Base-by-base conservation (phyloP, 1,140 invertebrate genomes). In the Drosophila tsacasi region DNA sequence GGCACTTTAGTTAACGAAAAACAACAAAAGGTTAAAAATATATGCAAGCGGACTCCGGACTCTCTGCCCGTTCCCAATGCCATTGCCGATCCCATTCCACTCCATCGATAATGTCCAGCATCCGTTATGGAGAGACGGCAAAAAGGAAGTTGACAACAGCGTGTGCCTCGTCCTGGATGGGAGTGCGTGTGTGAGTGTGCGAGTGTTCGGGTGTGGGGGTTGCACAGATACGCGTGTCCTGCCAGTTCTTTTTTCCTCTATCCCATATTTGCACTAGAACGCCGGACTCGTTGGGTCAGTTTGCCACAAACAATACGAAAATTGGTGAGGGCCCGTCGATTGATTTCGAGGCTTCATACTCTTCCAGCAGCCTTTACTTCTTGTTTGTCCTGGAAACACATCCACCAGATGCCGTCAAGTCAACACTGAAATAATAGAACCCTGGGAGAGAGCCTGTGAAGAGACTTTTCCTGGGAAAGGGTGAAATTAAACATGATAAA, bases 1-100 rank as follows among this genome's bases (percentile, higher is more conserved):
- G 86, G 87, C 89, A 91, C 86, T 91, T 91, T 91, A 91, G 86
- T 91, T 76, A 87, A 83, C 76, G 83, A 85, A 89, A 86, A 90
- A 90, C 77, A 89, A 89, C 84, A 89, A 89, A 90, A 74, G 78
- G 84, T 86, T 86, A 86, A 89, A 86, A 86, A 86, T 86, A 86
- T 86, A 86, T 86, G 83, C 83, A 82, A 82, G 83, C 64, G 69
- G 84, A 42, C 42, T 39, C 50, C 23, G 40, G 66, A 25, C 52
- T 65, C 63, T 50, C 32, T 27, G 62, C 32, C 32, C 60, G 35
- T 65, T 32, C 63, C 63, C 63, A 32, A 62, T 62, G 30, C 49
- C 55, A 50, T 72, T 35, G 44, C 50, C 65, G 32, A 4, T 71
- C 42, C 67, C 64, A 68, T 57, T 71, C 49, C 67, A 67, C 64